Conservation (phyloP, 37 sponge, comb jelly and placozoan species). For the Aphrocallistes beatrix region DNA sequence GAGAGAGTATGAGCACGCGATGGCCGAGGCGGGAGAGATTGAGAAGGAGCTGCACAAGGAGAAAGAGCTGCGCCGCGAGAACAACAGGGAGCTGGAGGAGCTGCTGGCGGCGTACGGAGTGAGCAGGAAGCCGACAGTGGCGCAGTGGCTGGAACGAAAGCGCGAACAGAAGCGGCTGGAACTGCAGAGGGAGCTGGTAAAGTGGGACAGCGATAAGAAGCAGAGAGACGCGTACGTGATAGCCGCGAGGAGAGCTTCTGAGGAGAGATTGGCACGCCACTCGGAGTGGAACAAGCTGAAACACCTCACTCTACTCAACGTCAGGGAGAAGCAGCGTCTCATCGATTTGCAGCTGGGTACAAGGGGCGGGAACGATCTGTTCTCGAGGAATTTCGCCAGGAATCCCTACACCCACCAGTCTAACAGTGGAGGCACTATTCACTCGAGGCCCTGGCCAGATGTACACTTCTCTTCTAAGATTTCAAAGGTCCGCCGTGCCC, state of each 20-base stretch:
- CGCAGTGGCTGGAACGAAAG: conserved; percentile 67
- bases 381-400: background rate
- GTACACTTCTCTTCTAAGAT: background rate
- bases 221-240: background rate
- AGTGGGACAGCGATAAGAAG: conserved; percentile 40
- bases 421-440: background rate
- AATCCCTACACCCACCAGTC: background rate
- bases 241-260: background rate
- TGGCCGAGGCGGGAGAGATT: conserved; percentile 19
- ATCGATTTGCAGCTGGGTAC: background rate
- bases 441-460: background rate
- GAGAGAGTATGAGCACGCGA: background rate
- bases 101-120: conserved; percentile 38
- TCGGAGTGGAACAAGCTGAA: background rate
- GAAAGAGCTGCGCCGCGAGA: conserved; percentile 19
- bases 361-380: background rate
- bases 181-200: conserved; percentile 43
- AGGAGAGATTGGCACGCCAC: conserved; percentile 1
- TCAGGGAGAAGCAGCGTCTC: conserved; percentile 16
- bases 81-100: conserved; percentile 32
- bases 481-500: background rate
- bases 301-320: background rate
- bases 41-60: conserved; percentile 31
- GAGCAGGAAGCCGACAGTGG: conserved; percentile 50
- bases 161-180: conserved; percentile 40